Evolutionary conservation across 2,888 invertebrate genomes (phyloP).

Genomic region (Drosophila subquinaria): DNA sequence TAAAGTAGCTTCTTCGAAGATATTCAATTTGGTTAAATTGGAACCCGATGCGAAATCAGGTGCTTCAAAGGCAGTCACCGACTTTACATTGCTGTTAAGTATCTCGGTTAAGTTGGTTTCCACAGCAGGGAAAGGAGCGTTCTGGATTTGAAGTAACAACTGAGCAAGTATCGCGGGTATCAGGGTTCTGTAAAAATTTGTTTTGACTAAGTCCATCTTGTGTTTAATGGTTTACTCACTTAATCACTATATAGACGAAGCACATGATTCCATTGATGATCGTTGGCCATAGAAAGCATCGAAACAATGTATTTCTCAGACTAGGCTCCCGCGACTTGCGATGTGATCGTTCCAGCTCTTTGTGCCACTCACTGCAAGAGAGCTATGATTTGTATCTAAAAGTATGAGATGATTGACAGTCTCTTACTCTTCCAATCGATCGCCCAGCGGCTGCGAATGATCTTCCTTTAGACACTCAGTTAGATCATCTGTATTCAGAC

Average conservation of each 20-base stretch:
- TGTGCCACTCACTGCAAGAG: conserved; percentile 88
- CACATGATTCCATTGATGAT: conserved; percentile 88
- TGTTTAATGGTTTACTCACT: conserved; percentile 66
- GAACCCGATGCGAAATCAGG: neutral
- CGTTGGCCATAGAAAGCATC: conserved; percentile 90
- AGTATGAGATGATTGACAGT: neutral
- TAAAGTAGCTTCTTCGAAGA: conserved; percentile 32
- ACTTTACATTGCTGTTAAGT: conserved; percentile 64
- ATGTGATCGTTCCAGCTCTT: conserved; percentile 87
- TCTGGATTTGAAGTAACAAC: conserved; percentile 84
- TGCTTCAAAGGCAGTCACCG: conserved; percentile 30
- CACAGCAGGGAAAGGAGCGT: neutral
- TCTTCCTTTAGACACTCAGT: conserved; percentile 89
- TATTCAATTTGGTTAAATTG: conserved; percentile 30
- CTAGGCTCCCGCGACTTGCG: conserved; percentile 88
- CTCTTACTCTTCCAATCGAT: conserved; percentile 83
- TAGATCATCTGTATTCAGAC: conserved; percentile 89
- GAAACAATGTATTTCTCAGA: conserved; percentile 88
- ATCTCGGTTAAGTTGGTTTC: conserved; percentile 18
- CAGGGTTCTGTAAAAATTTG: conserved; percentile 74
- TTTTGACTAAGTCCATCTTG: neutral
- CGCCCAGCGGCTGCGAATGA: conserved; percentile 84
- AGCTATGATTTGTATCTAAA: conserved; percentile 67
- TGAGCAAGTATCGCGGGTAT: conserved; percentile 85
- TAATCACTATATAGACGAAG: conserved; percentile 85